Percentiles rank a stretch among this genome's conserved stretches.
These are phyloP conservation scores for Acleris laterana DNA, from an alignment of 2,888 invertebrate genomes.

Conservation along the genomic window DNA sequence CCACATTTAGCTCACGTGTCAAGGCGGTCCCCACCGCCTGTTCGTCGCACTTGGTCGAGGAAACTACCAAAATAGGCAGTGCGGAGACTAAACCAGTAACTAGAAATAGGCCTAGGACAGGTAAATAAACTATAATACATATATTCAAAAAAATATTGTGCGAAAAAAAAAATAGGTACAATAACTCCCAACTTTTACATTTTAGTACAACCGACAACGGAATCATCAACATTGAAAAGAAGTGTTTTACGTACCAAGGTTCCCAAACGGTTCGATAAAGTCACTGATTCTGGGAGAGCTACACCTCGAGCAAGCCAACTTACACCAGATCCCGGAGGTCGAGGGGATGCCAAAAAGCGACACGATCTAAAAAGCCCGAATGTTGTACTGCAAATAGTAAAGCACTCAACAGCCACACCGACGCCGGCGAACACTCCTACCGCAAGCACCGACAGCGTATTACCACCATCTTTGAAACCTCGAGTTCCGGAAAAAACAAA, in stretches of 20 bases:
- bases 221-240: slow-evolving; percentile 56
- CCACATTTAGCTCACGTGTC: slow-evolving; percentile 77
- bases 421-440: slow-evolving; percentile 53
- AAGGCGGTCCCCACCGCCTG: slow-evolving; percentile 71
- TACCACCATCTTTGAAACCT: slow-evolving; percentile 71
- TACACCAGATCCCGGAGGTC: slow-evolving; percentile 59
- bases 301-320: slow-evolving; percentile 53
- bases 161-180: neutral
- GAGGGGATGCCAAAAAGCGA: slow-evolving; percentile 52
- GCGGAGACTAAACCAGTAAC: slow-evolving; percentile 80
- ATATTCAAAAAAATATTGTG: neutral
- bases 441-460: slow-evolving; percentile 49
- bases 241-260: slow-evolving; percentile 57
- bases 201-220: slow-evolving; percentile 51
- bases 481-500: slow-evolving; percentile 58
- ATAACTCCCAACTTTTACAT: slow-evolving; percentile 28
- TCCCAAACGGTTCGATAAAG: slow-evolving; percentile 55
- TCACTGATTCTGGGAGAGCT: slow-evolving; percentile 61
- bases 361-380: slow-evolving; percentile 62
- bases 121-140: slow-evolving; percentile 46
- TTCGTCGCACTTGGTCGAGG: slow-evolving; percentile 56
- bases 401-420: slow-evolving; percentile 54
- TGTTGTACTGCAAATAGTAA: slow-evolving; percentile 72
- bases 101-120: slow-evolving; percentile 77
- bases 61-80: slow-evolving; percentile 80